These are phyloP conservation scores for Mythimna impura DNA, from an alignment of 2,888 invertebrate genomes.

Conservation along the genomic window DNA sequence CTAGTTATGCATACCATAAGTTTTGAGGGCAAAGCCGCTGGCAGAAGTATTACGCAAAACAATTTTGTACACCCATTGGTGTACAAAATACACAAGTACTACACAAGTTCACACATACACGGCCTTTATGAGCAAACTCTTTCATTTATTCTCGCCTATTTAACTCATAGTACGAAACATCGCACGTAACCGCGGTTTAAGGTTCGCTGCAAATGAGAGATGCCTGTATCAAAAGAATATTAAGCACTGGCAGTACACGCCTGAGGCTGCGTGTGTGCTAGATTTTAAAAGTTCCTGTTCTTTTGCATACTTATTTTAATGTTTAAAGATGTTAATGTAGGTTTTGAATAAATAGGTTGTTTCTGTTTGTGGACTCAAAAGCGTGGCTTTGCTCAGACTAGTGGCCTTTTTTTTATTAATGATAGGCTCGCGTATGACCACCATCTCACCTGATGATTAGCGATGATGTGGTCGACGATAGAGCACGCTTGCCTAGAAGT, in stretches of 20 bases:
- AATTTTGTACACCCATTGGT: constrained; percentile 4
- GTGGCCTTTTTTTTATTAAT: too few species aligned
- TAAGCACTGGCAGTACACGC: constrained; percentile 20
- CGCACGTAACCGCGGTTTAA: constrained; percentile 23
- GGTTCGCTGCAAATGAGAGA: constrained; percentile 41
- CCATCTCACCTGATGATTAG: too few species aligned
- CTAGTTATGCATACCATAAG: too few species aligned
- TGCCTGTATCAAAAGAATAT: constrained; percentile 57
- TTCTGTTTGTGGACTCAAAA: too few species aligned
- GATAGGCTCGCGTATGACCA: too few species aligned
- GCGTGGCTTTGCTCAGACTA: too few species aligned
- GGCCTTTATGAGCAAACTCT: constrained; percentile 43
- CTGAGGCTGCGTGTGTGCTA: background rate
- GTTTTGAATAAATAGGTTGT: too few species aligned
- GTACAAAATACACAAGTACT: background rate
- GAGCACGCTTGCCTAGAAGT: too few species aligned
- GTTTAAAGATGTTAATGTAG: background rate
- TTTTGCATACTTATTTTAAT: constrained; percentile 29
- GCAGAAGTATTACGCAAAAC: background rate
- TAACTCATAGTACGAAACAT: constrained; percentile 33
- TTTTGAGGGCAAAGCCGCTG: too few species aligned
- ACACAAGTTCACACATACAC: background rate
- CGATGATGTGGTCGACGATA: too few species aligned
- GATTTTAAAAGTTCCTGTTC: constrained; percentile 7
- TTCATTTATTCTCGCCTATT: constrained; percentile 53